Percentiles rank a stretch among this genome's conserved stretches.
Evolutionary conservation across 2,113 vertebrate species (phyloP).

Genomic region (Chelonoidis abingdonii): DNA sequence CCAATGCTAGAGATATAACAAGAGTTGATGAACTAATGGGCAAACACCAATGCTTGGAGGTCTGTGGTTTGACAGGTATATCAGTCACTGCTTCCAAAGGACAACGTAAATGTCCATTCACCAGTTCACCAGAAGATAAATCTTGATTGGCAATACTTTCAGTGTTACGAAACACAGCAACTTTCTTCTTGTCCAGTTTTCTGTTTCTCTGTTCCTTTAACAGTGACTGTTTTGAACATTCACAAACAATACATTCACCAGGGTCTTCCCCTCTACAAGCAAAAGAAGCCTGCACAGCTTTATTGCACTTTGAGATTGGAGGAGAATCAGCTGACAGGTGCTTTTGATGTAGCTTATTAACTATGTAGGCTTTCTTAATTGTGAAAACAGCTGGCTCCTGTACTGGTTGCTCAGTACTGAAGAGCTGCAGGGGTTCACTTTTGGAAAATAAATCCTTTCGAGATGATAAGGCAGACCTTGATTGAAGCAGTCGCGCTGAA

Average conservation of each 20-base stretch:
- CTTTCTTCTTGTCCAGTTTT: not conserved
- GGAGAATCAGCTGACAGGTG: not conserved
- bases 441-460: not conserved
- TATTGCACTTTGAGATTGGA: not conserved
- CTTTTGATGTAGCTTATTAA: not conserved
- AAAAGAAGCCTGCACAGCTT: not conserved
- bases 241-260: not conserved
- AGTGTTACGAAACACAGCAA: not conserved
- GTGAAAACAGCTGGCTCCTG: not conserved
- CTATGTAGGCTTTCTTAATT: not conserved
- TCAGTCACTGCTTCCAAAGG: not conserved
- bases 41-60: not conserved
- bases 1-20: not conserved
- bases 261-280: not conserved
- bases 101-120: not conserved
- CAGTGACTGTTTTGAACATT: not conserved
- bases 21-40: not conserved
- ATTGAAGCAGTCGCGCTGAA: not conserved
- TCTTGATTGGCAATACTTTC: not conserved
- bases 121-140: not conserved
- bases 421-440: not conserved
- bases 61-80: not conserved
- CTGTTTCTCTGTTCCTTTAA: not conserved
- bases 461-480: not conserved
- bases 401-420: not conserved